phyloP scores from a whole-genome alignment of 2,888 invertebrate species.

The Eudasyphora cyanicolor region DNA sequence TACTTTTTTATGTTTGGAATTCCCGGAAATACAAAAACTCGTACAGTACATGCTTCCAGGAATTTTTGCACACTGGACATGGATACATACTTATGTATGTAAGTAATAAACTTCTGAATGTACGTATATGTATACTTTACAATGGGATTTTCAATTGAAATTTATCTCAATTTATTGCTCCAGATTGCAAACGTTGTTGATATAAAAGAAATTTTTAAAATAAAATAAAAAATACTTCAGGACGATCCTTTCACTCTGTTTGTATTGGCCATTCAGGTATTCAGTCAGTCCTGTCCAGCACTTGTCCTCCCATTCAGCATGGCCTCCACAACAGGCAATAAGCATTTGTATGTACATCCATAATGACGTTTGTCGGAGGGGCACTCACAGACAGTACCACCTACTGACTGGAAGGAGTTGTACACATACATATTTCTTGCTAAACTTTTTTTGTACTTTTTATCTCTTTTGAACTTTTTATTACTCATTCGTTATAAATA shows the following conservation, averaged over 20 bases:
- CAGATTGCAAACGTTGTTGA: constrained; percentile 17
- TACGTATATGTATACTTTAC: no score
- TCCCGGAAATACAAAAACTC: not conserved
- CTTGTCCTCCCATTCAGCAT: no score
- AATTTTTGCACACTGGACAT: no score
- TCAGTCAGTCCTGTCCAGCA: not conserved
- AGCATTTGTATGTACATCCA: no score
- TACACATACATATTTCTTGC: not conserved
- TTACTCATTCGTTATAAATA: not conserved
- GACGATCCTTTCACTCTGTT: not conserved
- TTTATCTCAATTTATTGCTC: constrained; percentile 23
- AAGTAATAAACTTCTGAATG: no score
- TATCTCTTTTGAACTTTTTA: constrained; percentile 10
- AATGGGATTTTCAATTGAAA: not conserved
- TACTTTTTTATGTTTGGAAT: not conserved
- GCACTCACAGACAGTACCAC: no score
- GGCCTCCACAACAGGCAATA: not conserved
- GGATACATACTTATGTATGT: no score
- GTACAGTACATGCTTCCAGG: not conserved
- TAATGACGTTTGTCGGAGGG: no score
- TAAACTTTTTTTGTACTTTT: constrained; percentile 6
- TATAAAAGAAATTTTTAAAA: constrained; percentile 21
- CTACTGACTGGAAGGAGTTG: not conserved
- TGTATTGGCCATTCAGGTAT: not conserved
- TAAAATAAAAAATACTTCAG: not conserved